Evolutionary conservation across 2,797 vertebrate species (phyloP).

Genomic region (Cyprinodon diabolis): DNA sequence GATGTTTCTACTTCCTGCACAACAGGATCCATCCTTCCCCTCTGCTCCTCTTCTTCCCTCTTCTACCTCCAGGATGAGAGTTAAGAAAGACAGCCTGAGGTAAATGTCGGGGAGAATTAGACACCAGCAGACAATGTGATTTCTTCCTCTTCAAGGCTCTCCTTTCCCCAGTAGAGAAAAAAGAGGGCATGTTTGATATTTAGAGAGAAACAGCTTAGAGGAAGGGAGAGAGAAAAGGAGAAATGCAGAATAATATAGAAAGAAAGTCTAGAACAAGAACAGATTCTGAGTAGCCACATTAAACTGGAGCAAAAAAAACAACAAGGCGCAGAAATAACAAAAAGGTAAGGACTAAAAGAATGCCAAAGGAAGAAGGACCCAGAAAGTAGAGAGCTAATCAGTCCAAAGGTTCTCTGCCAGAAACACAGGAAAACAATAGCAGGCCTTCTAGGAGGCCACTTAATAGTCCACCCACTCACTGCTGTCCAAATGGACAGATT

Average conservation of each 20-base stretch:
- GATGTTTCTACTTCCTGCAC: slow-evolving; percentile 38
- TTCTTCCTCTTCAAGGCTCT: slow-evolving; percentile 70
- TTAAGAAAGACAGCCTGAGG: slow-evolving; percentile 68
- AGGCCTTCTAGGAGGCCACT: slow-evolving; percentile 55
- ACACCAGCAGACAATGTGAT: slow-evolving; percentile 78
- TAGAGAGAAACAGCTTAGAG: slow-evolving; percentile 18
- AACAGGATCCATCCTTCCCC: slow-evolving; percentile 25
- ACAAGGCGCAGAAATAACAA: not conserved
- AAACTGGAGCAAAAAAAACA: not conserved
- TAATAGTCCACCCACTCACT: slow-evolving; percentile 67
- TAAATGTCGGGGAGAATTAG: slow-evolving; percentile 78
- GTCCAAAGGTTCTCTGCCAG: slow-evolving; percentile 37
- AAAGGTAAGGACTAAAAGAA: slow-evolving; percentile 11
- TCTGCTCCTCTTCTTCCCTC: slow-evolving; percentile 1
- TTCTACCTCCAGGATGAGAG: slow-evolving; percentile 60
- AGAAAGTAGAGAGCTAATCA: slow-evolving; percentile 3
- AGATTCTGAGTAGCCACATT: slow-evolving; percentile 15
- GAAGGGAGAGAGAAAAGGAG: slow-evolving; percentile 23
- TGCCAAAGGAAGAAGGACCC: not conserved
- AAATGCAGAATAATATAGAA: slow-evolving; percentile 9
- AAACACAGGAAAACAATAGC: slow-evolving; percentile 53
- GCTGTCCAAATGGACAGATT: slow-evolving; percentile 69
- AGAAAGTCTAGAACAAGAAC: slow-evolving; percentile 1
- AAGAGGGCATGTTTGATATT: slow-evolving; percentile 31
- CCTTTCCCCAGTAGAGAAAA: slow-evolving; percentile 29